Base-by-base conservation (phyloP, 2,797 vertebrate species). In the Phoeniculus purpureus region DNA sequence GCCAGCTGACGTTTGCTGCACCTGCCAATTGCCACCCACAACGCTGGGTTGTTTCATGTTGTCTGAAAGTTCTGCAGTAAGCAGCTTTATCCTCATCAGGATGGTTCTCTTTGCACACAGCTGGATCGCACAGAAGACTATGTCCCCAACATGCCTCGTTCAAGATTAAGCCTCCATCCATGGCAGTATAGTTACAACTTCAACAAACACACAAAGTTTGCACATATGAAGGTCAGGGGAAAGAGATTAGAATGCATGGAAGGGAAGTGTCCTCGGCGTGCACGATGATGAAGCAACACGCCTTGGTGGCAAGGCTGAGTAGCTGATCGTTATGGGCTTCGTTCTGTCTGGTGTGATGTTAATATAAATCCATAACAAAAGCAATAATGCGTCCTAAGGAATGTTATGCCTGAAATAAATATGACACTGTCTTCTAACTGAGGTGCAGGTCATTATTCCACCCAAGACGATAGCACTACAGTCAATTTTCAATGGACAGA, bases 1-100 rank as follows among this genome's bases (percentile, higher is more conserved):
- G 90, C 50, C 54, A 93, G 50, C 45, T 91, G 76, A 75, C 85
- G 37, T 89, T 85, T 93, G 58, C 50, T 85, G 87, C 60, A 81
- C 31, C 89, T 93, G 66, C 48, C 85, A 64, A 43, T 72, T 91
- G 80, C 37, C 32, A 47, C 12, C 43, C n/a, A 9, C 9, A 89
- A 62, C 47, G 64, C 17, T 58, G 29, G 31, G 29, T 55, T 85
- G 26, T 59, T 83, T 89, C 34, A 65, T 72, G 67, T 80, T 72
- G 14, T 52, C n/a, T 74, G 60, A 50, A 62, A 75, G 27, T 23
- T 89, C 45, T 66, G 17, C 8, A 62, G 51, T 4, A 75, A n/a
- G 21, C 50, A 70, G 3, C 8, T 90, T 81, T 93, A 66, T 72
- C 58, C 55, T 15, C 5, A 73, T 43, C 34, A 48, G 29, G 34